Base-by-base conservation (phyloP, 30 jellyfish, hydroid and myxozoan genomes). In the Haliclystus octoradiatus region DNA sequence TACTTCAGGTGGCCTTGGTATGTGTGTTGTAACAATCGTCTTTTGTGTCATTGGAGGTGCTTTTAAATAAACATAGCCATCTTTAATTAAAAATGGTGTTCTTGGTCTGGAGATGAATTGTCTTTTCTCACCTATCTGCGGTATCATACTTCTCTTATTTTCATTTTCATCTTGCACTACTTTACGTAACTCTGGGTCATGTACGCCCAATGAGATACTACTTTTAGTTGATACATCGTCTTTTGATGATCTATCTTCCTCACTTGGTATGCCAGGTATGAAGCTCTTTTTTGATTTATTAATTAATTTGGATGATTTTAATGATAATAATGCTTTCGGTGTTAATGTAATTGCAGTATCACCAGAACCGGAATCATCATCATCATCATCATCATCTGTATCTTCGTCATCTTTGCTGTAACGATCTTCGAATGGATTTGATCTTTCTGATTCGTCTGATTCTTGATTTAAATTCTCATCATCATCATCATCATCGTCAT, bases 21-120 rank as follows among this genome's bases (percentile, higher is more conserved):
- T 85, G 46, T 83, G 93, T 7, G 96, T 85, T 15, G 96, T 77
- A 12, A 85, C 96, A 31, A 85, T 85, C 52, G 96, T 85, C 52
- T 80, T 85, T 51, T 85, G 96, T 5, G 88, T 81, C 65, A 85
- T 85, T 26, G 96, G 96, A 2, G 96, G 96, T 23, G 96, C 93
- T 60, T 85, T 85, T 77, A 85, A 49, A 51, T 85, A 85, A 4
- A 85, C 96, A 62, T 77, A 85, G 2, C 96, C 96, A 46, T 85
- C 78, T 47, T 84, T 78, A 30, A 84, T 68, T 50, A 70, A 77
- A 51, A 32, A 85, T 26, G 69, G 84, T 2, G 81, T 68, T 31
- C 49, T 75, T 9, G 96, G 93, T 57, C 90, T 88, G 5, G 96
- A 81, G 64, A 85, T 85, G 33, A 33, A 85, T 73, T 85, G 96